Base-by-base conservation (phyloP, 1,140 invertebrate genomes). In the Zaprionus davidi region DNA sequence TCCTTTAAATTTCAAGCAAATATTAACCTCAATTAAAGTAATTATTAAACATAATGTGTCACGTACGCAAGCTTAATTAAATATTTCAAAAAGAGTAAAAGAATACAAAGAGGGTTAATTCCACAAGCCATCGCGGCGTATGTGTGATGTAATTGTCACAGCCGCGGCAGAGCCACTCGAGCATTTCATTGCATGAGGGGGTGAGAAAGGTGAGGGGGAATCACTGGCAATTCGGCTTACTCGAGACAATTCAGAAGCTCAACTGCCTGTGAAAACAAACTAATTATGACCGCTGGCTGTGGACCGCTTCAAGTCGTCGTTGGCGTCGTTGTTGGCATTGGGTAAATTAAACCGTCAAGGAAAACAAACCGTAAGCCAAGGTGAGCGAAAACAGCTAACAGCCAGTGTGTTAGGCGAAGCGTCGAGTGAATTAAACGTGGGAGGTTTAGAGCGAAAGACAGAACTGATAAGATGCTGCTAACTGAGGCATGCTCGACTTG, bases 191-290 rank as follows among this genome's bases (percentile, higher is more conserved):
- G 41, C 6, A 17, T 2, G 6, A 46, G 41, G n/a, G 7, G n/a
- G 1, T 34, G 31, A 36, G 1, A 46, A 56, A 71, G 55, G 55
- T 55, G 31, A 31, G 36, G 4, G 36, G 36, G 36, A 4, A 38
- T 12, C 11, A 38, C 4, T 44, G 5, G 31, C 59, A 58, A 76
- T 71, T 66, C 62, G 36, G 46, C 67, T 57, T 56, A 57, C 71
- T 53, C 26, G 70, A 90, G 78, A 71, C 85, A 88, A 84, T 88
- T 90, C 85, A 59, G 78, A 57, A 78, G 68, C 78, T 84, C 78
- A 88, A 88, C 84, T 88, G 85, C 75, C 84, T 84, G 84, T 86
- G 73, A 88, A 88, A 88, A 90, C 85, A 88, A 88, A 88, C 84
- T 88, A 88, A 88, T 88, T 88, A 88, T 90, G 84, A 84, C 84